Base-by-base conservation (phyloP, 2,888 invertebrate genomes). In the Biston stratarius region DNA sequence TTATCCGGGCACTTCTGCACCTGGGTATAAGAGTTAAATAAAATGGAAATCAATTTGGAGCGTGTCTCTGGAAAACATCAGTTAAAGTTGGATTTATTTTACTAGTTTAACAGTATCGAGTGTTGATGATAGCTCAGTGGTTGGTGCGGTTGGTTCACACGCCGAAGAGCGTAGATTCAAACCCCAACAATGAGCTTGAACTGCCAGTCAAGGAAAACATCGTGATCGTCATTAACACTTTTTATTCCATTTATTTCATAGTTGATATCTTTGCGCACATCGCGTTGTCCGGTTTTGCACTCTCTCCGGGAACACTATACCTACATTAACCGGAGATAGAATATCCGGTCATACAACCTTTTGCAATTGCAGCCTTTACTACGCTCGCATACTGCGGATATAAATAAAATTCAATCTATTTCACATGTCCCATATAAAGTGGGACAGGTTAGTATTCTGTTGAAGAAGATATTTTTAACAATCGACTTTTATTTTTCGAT, bases 1-100 rank as follows among this genome's bases (percentile, higher is more conserved):
- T 69, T 74, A 72, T 70, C 57, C 63, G 60, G 68, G 69, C 76
- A 79, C 75, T 76, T 81, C 78, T 74, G 77, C 64, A 68, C 67
- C 56, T 61, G 58, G 56, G 14, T 62, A 47, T 69, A 42, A 58
- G 15, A 56, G 59, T 61, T 73, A 77, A 71, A 77, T 77, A 75
- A 75, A 75, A 72, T 75, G 61, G 63, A 74, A 76, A 74, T 71
- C 67, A 57, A 74, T 70, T 71, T 61, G 49, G 61, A 70, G 65
- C 62, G 57, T 45, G 33, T 61, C 44, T 65, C 63, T 53, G 48
- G 69, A 72, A 69, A 62, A 53, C 64, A 63, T 67, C 11, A 14
- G 15, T 42, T 24, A 38, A 8, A 33, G 11, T 15, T 42, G 11
- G 42, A 3, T n/a, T 55, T 33, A 7, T 42, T 0, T 57, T 1